phyloP scores from a whole-genome alignment of 2,888 invertebrate genomes.

The Seira ritae region DNA sequence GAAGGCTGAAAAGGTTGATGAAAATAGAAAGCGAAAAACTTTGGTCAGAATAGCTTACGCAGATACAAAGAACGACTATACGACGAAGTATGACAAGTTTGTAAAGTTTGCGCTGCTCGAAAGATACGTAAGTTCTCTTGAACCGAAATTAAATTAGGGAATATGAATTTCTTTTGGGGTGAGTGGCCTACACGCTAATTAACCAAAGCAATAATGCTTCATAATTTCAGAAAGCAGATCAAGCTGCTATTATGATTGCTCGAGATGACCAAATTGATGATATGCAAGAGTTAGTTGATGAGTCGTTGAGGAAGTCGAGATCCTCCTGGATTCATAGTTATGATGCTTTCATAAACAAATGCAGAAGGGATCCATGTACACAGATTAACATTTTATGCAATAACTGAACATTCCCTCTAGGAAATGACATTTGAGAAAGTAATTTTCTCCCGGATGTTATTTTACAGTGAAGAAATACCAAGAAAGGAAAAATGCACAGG shows the following conservation, averaged over 20 bases:
- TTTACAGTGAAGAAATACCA: slow-evolving; percentile 22
- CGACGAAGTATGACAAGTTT: slow-evolving; percentile 43
- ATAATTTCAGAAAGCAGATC: slow-evolving; percentile 46
- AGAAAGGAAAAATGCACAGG: not conserved
- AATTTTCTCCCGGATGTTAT: not conserved
- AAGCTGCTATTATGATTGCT: slow-evolving; percentile 36
- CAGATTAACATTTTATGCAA: not conserved
- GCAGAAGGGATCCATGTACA: slow-evolving; percentile 30
- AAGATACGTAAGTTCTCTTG: slow-evolving; percentile 36
- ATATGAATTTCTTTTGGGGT: no score
- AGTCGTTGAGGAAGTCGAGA: slow-evolving; percentile 24
- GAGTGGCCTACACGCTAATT: no score
- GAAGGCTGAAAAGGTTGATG: slow-evolving; percentile 19
- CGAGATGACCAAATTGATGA: slow-evolving; percentile 48
- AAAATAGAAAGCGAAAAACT: slow-evolving; percentile 9
- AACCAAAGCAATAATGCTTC: no score
- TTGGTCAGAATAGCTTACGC: slow-evolving; percentile 36
- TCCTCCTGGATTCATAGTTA: slow-evolving; percentile 37
- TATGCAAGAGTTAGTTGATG: slow-evolving; percentile 39
- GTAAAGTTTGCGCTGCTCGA: slow-evolving; percentile 35
- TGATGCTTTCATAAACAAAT: slow-evolving; percentile 18
- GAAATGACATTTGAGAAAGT: not conserved
- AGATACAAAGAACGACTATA: slow-evolving; percentile 43
- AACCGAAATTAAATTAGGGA: no score
- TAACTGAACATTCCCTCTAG: not conserved